Base-by-base conservation (phyloP, 2,113 vertebrate species). In the Chitala chitala region DNA sequence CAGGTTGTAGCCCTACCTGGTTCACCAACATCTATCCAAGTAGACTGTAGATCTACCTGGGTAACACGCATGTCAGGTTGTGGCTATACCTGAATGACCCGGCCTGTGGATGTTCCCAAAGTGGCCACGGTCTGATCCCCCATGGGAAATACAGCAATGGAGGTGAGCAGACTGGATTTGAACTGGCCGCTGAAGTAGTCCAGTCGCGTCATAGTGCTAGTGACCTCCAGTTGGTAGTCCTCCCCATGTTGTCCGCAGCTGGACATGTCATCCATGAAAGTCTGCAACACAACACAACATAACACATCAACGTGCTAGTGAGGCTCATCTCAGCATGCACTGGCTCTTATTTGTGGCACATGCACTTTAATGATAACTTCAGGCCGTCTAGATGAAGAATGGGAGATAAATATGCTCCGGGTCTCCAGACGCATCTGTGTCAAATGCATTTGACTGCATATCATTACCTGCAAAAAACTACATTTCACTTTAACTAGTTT, bases 171-270 rank as follows among this genome's bases (percentile, higher is more conserved):
- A 74, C 94, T 90, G 46, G 87, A 88, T 24, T 88, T 90, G 87
- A 99, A 92, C 56, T 94, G 92, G 51, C 92, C 92, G 80, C 90
- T 89, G 89, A 94, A 99, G 85, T 94, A 92, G 87, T 97, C 96
- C 73, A 98, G 83, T 1, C 96, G 88, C 20, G 91, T 91, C 76
- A 95, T 84, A 74, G 93, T 90, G 72, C 90, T 93, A 0, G 93
- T 94, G 78, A 96, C 93, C 86, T 99, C 93, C 6, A 98, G 88
- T 20, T 92, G 92, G 79, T 96, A 95, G 59, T 94, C 91, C 77
- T 95, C 92, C 76, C 89, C 93, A 33, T 92, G 93, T 0, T 83
- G 90, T 83, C 93, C 93, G 76, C 96, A 97, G 80, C 87, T 88
- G 0, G 88, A 90, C 5, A 88, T 86, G 74, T 95, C 94, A 71